Evolutionary conservation across 64 coral and sea anemone genomes (phyloP).

Genomic region (Dendronephthya gigantea): DNA sequence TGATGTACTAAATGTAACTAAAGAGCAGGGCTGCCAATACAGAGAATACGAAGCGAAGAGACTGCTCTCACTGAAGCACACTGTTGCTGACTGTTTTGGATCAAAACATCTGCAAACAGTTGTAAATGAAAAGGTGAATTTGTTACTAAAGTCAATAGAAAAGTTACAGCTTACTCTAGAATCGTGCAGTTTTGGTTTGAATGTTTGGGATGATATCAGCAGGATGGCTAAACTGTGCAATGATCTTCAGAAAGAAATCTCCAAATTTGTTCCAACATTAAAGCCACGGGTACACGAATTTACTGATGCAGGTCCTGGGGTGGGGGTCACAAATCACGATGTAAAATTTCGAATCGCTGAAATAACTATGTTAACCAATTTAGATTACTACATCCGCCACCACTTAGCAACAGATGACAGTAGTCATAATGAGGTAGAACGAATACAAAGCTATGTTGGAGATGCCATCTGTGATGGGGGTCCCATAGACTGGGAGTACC

Average conservation of each 20-base stretch:
- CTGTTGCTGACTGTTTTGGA: neutral
- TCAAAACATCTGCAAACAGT: constrained; percentile 1
- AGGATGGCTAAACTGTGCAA: too few species aligned
- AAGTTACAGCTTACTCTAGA: neutral
- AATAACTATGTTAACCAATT: constrained; percentile 12
- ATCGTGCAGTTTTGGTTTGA: neutral
- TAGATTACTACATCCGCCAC: constrained; percentile 17
- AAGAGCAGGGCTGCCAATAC: neutral
- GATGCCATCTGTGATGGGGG: constrained; percentile 33
- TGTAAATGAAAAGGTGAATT: neutral
- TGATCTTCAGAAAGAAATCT: neutral
- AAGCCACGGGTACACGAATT: constrained; percentile 36
- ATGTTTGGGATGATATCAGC: too few species aligned
- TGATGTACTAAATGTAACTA: constrained; percentile 18
- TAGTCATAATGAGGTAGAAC: constrained; percentile 36
- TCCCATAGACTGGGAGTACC: constrained; percentile 25
- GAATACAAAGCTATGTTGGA: constrained; percentile 10
- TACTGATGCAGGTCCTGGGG: constrained; percentile 26
- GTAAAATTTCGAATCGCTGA: constrained; percentile 15
- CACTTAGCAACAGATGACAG: constrained; percentile 33
- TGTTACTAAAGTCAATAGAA: neutral
- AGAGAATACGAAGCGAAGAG: neutral
- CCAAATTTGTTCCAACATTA: neutral
- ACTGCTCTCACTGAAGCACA: neutral
- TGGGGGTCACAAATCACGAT: constrained; percentile 29